Evolutionary conservation across 2,113 vertebrate species (phyloP).

Genomic region (Pelobates fuscus): DNA sequence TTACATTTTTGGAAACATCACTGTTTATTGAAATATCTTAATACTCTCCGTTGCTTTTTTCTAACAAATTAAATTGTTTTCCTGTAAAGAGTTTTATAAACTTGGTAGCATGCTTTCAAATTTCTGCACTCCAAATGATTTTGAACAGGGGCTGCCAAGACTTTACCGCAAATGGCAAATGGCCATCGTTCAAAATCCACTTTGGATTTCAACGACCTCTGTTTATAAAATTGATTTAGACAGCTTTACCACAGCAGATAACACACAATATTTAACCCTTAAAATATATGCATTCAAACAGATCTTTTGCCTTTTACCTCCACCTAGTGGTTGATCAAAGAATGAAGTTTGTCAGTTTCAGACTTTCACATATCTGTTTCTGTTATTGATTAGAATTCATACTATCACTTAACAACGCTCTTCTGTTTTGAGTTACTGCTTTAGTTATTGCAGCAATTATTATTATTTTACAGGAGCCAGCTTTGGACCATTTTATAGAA

Average conservation of each 20-base stretch:
- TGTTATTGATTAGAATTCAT: too few relatives aligned
- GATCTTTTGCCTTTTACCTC: background rate
- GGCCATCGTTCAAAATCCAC: background rate
- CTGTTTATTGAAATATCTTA: too few relatives aligned
- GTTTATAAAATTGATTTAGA: slow-evolving; percentile 32
- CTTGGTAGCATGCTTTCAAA: too few relatives aligned
- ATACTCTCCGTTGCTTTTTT: too few relatives aligned
- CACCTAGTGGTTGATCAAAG: background rate
- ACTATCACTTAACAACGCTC: too few relatives aligned
- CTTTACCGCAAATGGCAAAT: slow-evolving; percentile 32
- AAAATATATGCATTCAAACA: background rate
- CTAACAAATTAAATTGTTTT: too few relatives aligned
- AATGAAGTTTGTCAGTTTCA: too few relatives aligned
- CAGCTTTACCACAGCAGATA: slow-evolving; percentile 17
- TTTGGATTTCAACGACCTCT: slow-evolving; percentile 24
- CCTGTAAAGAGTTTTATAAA: too few relatives aligned
- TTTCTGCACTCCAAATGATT: background rate
- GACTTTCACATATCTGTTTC: background rate
- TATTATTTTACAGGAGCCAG: slow-evolving; percentile 67
- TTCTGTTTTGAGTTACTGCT: too few relatives aligned
- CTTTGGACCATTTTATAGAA: slow-evolving; percentile 63
- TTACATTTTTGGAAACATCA: too few relatives aligned
- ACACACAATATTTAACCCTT: slow-evolving; percentile 18
- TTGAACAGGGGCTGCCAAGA: background rate
- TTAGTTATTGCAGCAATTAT: background rate